Evolutionary conservation across 2,888 invertebrate species (phyloP).

Genomic region (Cacoxenus indagator): DNA sequence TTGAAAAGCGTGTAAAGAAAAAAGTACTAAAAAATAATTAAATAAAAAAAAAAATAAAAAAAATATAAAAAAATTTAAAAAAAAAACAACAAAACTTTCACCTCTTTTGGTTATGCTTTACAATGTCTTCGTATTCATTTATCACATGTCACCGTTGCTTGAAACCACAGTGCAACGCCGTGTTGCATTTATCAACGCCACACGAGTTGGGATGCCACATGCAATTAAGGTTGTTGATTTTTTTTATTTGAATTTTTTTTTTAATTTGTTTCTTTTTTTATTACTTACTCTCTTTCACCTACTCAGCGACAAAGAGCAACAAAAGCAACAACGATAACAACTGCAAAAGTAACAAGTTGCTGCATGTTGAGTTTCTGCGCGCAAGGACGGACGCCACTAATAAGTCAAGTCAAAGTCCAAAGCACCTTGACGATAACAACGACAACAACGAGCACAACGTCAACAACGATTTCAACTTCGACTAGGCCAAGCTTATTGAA

Average conservation of each 20-base stretch:
- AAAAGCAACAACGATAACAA: conserved; percentile 3
- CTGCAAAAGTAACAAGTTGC: conserved; percentile 1
- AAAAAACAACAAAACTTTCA: too few species aligned
- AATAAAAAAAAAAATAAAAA: neutral
- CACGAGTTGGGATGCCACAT: conserved; percentile 44
- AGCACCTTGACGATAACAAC: conserved; percentile 17
- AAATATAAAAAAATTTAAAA: neutral
- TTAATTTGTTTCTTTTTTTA: too few species aligned
- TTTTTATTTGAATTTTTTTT: too few species aligned
- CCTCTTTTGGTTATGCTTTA: conserved; percentile 32
- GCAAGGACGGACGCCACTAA: neutral
- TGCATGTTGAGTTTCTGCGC: neutral
- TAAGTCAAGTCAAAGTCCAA: conserved; percentile 17
- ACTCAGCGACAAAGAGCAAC: conserved; percentile 15
- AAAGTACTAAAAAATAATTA: conserved; percentile 20
- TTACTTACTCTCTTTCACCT: conserved; percentile 57
- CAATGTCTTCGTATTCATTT: neutral
- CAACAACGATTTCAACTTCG: conserved; percentile 12
- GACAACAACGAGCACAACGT: conserved; percentile 12
- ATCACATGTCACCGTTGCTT: conserved; percentile 6
- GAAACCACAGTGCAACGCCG: conserved; percentile 25
- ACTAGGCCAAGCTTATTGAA: too few species aligned
- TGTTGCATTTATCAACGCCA: conserved; percentile 37
- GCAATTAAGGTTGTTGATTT: conserved; percentile 57
- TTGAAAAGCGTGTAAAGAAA: conserved; percentile 52